A percentile compares a stretch with the other conserved stretches of the same genome.
Conservation (phyloP, 2,888 invertebrate species). For the Chironomus riparius region DNA sequence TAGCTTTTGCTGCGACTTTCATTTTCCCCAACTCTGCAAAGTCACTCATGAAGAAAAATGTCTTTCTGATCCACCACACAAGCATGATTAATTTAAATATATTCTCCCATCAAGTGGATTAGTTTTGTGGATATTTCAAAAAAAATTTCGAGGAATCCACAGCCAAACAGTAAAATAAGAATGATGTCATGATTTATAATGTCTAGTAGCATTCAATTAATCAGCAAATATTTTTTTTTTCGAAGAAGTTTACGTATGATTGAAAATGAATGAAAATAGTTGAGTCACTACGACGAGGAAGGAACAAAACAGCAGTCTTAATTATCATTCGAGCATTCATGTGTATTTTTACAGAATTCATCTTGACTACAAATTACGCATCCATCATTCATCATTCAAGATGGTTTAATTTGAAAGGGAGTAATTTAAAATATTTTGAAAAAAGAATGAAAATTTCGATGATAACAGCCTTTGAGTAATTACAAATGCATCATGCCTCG, state of each 20-base stretch:
- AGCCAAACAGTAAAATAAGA: neutral
- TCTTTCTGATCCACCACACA: too few species aligned
- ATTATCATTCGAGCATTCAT: neutral
- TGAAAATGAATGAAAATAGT: neutral
- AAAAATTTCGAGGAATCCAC: too few species aligned
- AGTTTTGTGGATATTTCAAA: neutral
- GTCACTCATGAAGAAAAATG: too few species aligned
- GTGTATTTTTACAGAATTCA: neutral
- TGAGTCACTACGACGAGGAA: neutral
- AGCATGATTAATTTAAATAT: neutral
- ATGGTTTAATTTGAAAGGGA: too few species aligned
- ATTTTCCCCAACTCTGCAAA: too few species aligned
- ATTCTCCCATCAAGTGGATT: neutral
- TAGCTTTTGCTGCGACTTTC: too few species aligned
- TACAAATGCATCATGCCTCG: neutral
- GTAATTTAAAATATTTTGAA: neutral
- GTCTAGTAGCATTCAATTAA: neutral
- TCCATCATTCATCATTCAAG: neutral
- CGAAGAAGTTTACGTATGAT: neutral
- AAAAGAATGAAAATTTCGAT: neutral
- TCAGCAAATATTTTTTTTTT: neutral
- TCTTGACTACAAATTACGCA: neutral
- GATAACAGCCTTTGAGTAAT: neutral
- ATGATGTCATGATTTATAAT: constrained; percentile 7
- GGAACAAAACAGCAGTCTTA: neutral